These are phyloP conservation scores for Eriosoma lanigerum DNA, from an alignment of 1,140 invertebrate genomes.

Conservation along the genomic window DNA sequence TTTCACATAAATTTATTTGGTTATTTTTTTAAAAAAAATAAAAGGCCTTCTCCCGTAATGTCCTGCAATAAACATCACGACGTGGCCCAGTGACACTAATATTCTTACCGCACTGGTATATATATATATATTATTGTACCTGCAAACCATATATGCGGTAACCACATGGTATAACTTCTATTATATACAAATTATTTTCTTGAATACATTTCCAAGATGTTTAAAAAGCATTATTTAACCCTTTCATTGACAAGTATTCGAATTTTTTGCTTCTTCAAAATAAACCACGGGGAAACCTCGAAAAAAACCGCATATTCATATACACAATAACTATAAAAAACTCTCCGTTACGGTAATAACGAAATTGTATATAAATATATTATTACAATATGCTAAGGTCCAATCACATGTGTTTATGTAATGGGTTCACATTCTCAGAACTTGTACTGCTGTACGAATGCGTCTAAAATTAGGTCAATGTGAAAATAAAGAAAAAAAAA, in stretches of 20 bases:
- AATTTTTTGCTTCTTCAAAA: constrained; percentile 27
- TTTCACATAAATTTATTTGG: constrained; percentile 13
- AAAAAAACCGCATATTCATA: not conserved
- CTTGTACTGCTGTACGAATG: no score
- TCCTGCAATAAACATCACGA: not conserved
- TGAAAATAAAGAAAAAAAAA: no score
- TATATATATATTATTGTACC: not conserved
- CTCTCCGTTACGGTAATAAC: constrained; percentile 11
- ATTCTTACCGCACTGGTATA: constrained; percentile 1
- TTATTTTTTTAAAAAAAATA: constrained; percentile 14
- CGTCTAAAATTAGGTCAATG: no score
- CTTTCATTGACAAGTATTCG: not conserved
- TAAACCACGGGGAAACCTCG: not conserved
- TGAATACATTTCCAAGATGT: no score
- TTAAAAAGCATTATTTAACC: constrained; percentile 23
- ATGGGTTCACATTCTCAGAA: no score
- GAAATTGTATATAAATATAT: not conserved
- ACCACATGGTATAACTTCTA: not conserved
- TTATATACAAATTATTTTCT: not conserved
- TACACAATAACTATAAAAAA: not conserved
- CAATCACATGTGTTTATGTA: not conserved
- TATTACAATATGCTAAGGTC: not conserved
- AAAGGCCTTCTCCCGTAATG: not conserved
- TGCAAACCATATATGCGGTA: not conserved
- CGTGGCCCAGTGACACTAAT: constrained; percentile 30